These are phyloP conservation scores for Neomorphus geoffroyi DNA, from an alignment of 2,797 vertebrate species.

Conservation along the genomic window DNA sequence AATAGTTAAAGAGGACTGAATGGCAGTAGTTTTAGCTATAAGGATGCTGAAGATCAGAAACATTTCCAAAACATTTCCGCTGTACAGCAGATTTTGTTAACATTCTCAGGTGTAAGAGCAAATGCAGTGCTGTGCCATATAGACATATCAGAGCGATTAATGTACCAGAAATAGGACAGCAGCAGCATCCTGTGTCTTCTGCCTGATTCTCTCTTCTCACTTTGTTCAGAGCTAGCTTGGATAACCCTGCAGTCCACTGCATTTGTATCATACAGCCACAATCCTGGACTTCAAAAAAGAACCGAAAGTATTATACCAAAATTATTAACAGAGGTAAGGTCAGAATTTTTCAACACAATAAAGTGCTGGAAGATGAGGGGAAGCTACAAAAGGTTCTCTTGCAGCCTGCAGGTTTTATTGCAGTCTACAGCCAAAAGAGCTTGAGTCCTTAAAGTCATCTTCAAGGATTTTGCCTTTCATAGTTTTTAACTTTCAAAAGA, in stretches of 20 bases:
- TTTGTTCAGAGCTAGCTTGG: neutral
- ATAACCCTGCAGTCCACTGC: neutral
- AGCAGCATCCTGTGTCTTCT: neutral
- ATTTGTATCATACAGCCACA: neutral
- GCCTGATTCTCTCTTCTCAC: neutral
- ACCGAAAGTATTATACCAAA: neutral
- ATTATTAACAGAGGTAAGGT: neutral
- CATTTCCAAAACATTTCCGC: neutral
- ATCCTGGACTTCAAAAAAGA: neutral
- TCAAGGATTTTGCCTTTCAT: neutral
- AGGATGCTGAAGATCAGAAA: neutral
- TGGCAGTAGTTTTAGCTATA: neutral
- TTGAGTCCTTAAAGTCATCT: neutral
- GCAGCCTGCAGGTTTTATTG: neutral
- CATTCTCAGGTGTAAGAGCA: neutral
- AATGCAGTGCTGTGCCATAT: neutral
- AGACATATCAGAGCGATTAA: neutral
- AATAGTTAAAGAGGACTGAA: neutral
- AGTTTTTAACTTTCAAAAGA: neutral
- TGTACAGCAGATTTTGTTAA: neutral
- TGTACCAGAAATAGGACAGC: conserved; percentile 11
- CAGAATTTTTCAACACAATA: neutral
- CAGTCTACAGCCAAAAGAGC: neutral
- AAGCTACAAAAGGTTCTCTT: neutral
- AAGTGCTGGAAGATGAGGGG: neutral